Base-by-base conservation (phyloP, 2,113 vertebrate species). In the Chlorodrepanis virens region DNA sequence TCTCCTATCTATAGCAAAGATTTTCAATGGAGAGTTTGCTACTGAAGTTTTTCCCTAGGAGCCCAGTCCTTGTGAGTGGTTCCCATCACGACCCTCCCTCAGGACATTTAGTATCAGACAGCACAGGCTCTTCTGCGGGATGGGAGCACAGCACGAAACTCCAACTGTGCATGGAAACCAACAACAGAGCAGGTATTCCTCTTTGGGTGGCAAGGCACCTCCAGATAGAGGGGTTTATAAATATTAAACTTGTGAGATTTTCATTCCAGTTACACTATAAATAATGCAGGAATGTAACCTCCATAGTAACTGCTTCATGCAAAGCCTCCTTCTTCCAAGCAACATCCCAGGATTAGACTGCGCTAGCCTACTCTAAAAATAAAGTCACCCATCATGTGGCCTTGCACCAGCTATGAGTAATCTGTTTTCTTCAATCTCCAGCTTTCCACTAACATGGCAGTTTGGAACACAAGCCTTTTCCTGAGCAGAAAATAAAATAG, bases 381-480 rank as follows among this genome's bases (percentile, higher is more conserved):
- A 64, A 94, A 92, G 93, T 79, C 77, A 94, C 81, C 91, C 90
- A 77, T 93, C 93, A 87, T 49, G 70, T 54, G 70, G 70, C 67
- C 54, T 91, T 84, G 67, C 83, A 90, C 81, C 65, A 87, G 64
- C 76, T 79, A 65, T 86, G 80, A 93, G 64, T 84, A 89, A 94
- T 83, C 70, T 94, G 82, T 79, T 84, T 79, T 95, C 89, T 68
- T 92, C 65, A 59, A 86, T 76, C 90, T 87, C 90, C 59, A 65
- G 76, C 70, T 83, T 94, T 82, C 84, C 88, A 76, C 53, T 72
- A 92, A 89, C 50, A 50, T 19, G 83, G 80, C 60, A 94, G 60
- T 79, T 95, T 61, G 85, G 80, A 94, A 82, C 53, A 54, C 54
- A 92, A 80, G 60, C 33, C 29, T 91, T 52, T 57, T 60, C n/a